Base-by-base conservation (phyloP, 2,113 vertebrate genomes). In the Gopherus flavomarginatus region DNA sequence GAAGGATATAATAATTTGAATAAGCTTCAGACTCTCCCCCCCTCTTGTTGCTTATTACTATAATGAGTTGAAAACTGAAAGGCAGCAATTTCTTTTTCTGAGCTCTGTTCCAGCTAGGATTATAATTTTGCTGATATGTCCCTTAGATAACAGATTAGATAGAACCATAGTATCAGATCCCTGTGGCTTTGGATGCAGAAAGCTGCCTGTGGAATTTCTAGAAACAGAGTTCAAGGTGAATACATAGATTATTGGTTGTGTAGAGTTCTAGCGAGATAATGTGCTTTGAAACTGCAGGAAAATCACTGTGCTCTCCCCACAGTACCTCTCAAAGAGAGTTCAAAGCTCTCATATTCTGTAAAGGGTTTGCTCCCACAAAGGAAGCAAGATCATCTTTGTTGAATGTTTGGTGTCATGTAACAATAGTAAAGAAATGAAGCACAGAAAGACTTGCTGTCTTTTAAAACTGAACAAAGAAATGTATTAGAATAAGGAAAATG, bases 131-230 rank as follows among this genome's bases (percentile, higher is more conserved):
- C 5, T 88, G 49, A 29, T 92, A 35, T 5, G 47, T 27, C 19
- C 4, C 89, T 89, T 89, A 77, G 83, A 86, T 1, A 89, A 81
- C 1, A 83, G 77, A 75, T 87, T 82, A 95, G 56, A 42, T 5
- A 81, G 78, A 86, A 86, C 6, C 87, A 21, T 7, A 88, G 35
- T 77, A 6, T 49, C 56, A 57, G 19, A 12, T 86, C 82, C 54
- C 35, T 86, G 13, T 56, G 85, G 21, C n/a, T 86, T 53, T 77
- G 29, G 53, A 90, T 24, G 52, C 9, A n/a, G 56, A 52, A 77
- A 77, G 9, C 29, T 35, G 38, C 26, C 38, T 90, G 57, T 59
- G n/a, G 49, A 86, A 86, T 81, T 96, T 91, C 65, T 88, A 16
- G 24, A 27, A 75, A 47, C 49, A 80, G 11, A 80, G 27, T n/a